Evolutionary conservation across 1,140 invertebrate genomes (phyloP).

Genomic region (Anthonomus grandis): DNA sequence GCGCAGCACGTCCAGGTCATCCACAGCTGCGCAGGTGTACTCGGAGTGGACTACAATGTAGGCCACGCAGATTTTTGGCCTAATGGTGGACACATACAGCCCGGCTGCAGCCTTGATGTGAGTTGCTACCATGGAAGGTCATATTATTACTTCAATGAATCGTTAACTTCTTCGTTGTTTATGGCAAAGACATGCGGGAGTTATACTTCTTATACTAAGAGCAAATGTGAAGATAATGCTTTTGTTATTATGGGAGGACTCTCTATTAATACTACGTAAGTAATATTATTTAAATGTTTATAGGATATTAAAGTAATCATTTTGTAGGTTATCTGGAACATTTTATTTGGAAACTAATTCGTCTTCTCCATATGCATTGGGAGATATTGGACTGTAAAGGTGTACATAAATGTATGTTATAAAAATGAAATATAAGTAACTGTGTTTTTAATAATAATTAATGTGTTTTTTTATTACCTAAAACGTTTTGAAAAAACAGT

Average conservation of each 20-base stretch:
- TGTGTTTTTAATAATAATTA: no score
- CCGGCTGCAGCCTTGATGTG: slow-evolving; percentile 58
- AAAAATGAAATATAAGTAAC: no score
- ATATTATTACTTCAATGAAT: slow-evolving; percentile 49
- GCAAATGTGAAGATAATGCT: slow-evolving; percentile 53
- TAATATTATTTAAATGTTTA: not conserved
- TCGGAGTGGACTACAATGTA: slow-evolving; percentile 58
- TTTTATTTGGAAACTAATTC: slow-evolving; percentile 10
- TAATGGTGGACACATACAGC: slow-evolving; percentile 63
- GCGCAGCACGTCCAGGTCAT: slow-evolving; percentile 60
- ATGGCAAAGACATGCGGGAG: slow-evolving; percentile 54
- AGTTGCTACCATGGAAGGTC: slow-evolving; percentile 55
- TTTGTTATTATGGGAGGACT: slow-evolving; percentile 27
- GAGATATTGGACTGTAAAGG: slow-evolving; percentile 1
- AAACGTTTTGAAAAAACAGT: no score
- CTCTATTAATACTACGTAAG: slow-evolving; percentile 6
- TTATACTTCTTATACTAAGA: slow-evolving; percentile 54
- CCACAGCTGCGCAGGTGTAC: slow-evolving; percentile 58
- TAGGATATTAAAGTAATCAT: not conserved
- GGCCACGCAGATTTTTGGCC: slow-evolving; percentile 70
- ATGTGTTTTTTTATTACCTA: no score
- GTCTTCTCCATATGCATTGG: slow-evolving; percentile 9
- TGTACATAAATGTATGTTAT: no score
- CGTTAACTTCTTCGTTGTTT: slow-evolving; percentile 39
- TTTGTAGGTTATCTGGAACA: slow-evolving; percentile 8